Evolutionary conservation across 2,888 invertebrate species (phyloP), one percentile per base, ranked within the genome.

Genomic region (Eupithecia exiguata): DNA sequence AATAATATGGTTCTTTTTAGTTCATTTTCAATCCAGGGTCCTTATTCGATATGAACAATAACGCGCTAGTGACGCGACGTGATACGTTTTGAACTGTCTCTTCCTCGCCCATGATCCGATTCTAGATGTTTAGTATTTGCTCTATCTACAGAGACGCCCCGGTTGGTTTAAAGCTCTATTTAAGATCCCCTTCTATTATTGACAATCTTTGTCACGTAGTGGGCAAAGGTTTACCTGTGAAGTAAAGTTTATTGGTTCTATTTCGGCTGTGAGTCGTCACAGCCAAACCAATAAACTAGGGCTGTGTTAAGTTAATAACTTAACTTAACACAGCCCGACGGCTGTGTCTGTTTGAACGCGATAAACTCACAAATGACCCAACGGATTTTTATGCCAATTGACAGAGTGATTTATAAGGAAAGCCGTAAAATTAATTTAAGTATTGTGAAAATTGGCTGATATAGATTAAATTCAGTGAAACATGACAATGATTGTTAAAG

Each of bases 21-120:
- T 62, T 62, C 62, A 7, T 93, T 92, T 91, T 92, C 92, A 92
- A 89, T 92, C 91, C 36, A 65, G n/a, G 21, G 38, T 2, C n/a
- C 63, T 38, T 65, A 65, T 65, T 65, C 38, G 25, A 25, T 14
- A 25, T 0, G 1, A 58, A 58, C 0, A 25, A 58, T 58, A 58
- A 25, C 58, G 14, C 25, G 58, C 12, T 5, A 58, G 25, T 58
- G 25, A 25, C 58, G 58, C n/a, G n/a, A 2, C 21, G 53, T 53
- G 21, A 12, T 25, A 58, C 21, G 58, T 58, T 53, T 58, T 58
- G 14, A 53, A 53, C 53, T 21, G 21, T 21, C 53, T n/a, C 0
- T 53, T 10, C 12, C 10, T 53, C 53, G 12, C n/a, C 10, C 21
- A 21, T 21, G n/a, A n/a, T 9, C 49, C n/a, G n/a, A 49, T n/a